A percentile compares a stretch with the other conserved stretches of the same genome.
Conservation (phyloP, 1,140 invertebrate species). For the Anagrus nilaparvatae region DNA sequence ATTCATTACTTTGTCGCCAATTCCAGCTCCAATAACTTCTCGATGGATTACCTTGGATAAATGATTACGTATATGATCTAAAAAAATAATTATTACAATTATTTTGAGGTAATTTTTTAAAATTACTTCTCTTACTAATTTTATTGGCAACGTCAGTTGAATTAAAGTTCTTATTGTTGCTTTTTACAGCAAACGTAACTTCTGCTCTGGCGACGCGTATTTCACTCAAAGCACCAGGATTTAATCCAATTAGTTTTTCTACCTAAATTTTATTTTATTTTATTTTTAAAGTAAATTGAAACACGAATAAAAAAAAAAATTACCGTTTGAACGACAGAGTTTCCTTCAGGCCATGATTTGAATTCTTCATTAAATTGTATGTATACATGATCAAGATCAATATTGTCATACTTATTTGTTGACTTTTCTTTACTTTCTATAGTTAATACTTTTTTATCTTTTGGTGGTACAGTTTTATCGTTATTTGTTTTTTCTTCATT, state of each 20-base stretch:
- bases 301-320: no score
- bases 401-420: conserved; percentile 44
- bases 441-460: no score
- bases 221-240: conserved; percentile 43
- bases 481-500: no score
- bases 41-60: conserved; percentile 49
- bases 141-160: conserved; percentile 59
- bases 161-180: conserved; percentile 55
- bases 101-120: conserved; percentile 1
- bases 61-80: conserved; percentile 51
- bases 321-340: conserved; percentile 29
- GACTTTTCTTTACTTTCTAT: no score
- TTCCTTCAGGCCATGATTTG: conserved; percentile 30
- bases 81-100: conserved; percentile 22
- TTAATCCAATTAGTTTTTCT: conserved; percentile 49
- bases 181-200: conserved; percentile 72
- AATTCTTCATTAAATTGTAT: conserved; percentile 51
- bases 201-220: conserved; percentile 61
- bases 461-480: no score
- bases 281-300: no score
- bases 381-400: conserved; percentile 60
- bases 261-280: conserved; percentile 30
- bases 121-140: conserved; percentile 48
- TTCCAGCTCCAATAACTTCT: conserved; percentile 60
- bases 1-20: conserved; percentile 63